Evolutionary conservation across 2,888 invertebrate species (phyloP).

Genomic region (Therioaphis trifolii): DNA sequence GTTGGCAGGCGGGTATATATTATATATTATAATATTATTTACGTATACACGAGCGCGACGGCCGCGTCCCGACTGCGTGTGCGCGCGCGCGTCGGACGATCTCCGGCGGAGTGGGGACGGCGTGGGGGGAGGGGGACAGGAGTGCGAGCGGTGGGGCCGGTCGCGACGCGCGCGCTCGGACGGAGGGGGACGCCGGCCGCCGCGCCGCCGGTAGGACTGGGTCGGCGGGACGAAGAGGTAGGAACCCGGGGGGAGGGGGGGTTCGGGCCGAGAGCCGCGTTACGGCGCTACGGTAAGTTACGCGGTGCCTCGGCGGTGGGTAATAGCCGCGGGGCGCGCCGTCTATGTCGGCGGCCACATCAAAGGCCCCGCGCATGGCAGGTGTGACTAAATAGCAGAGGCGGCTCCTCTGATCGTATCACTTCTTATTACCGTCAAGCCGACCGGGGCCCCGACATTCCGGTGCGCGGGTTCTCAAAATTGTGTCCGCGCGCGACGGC

Average conservation of each 20-base stretch:
- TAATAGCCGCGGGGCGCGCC: conserved; percentile 64
- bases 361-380: conserved; percentile 65
- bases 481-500: not conserved
- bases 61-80: not conserved
- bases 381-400: conserved; percentile 65
- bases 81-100: not conserved
- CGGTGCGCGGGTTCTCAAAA: conserved; percentile 60
- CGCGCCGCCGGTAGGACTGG: conserved; percentile 48
- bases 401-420: conserved; percentile 65
- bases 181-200: not conserved
- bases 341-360: conserved; percentile 64
- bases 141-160: not conserved
- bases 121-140: no score
- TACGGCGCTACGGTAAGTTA: conserved; percentile 64
- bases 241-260: conserved; percentile 17
- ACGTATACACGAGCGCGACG: not conserved
- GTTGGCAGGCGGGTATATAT: no score
- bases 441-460: conserved; percentile 59
- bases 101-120: not conserved
- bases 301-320: conserved; percentile 61
- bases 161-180: not conserved
- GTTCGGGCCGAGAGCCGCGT: conserved; percentile 42
- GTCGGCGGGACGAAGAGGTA: no score
- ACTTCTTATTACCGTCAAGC: conserved; percentile 64
- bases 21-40: no score